Evolutionary conservation across 2,113 vertebrate genomes (phyloP).

Genomic region (Epinephelus moara): DNA sequence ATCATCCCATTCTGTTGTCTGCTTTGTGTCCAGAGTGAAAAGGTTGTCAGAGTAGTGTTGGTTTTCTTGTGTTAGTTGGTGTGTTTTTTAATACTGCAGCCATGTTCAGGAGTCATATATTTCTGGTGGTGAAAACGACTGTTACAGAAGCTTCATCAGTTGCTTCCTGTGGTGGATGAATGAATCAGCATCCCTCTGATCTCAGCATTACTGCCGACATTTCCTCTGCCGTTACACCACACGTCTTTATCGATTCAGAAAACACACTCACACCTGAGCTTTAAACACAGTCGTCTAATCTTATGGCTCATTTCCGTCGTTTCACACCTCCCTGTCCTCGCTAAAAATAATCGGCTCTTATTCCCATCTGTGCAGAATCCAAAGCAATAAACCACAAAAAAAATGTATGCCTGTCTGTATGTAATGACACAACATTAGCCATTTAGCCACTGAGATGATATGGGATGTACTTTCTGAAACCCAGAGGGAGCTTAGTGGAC

Average conservation of each 20-base stretch:
- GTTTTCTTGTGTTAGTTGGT: neutral
- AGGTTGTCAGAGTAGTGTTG: neutral
- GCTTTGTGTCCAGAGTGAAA: neutral
- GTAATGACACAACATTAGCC: conserved; percentile 34
- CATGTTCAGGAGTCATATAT: neutral
- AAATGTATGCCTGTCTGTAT: neutral
- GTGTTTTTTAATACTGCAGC: neutral
- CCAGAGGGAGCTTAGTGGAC: conserved; percentile 37
- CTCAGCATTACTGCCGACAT: neutral
- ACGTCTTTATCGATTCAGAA: conserved; percentile 10
- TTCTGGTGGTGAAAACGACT: neutral
- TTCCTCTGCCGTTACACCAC: neutral
- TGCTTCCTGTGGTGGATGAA: conserved; percentile 15
- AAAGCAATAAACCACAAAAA: neutral
- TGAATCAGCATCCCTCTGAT: conserved; percentile 33
- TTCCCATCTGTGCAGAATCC: conserved; percentile 15
- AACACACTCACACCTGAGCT: conserved; percentile 43
- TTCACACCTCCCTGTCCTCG: neutral
- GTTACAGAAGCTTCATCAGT: neutral
- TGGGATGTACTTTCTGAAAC: conserved; percentile 19
- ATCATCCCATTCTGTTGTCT: neutral
- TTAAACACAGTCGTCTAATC: neutral
- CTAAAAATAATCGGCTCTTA: conserved; percentile 18
- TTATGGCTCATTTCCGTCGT: neutral
- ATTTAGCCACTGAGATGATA: conserved; percentile 2